Base-by-base conservation (phyloP, 53 echinoderm and acorn worm species). In the Echinometra lucunter region DNA sequence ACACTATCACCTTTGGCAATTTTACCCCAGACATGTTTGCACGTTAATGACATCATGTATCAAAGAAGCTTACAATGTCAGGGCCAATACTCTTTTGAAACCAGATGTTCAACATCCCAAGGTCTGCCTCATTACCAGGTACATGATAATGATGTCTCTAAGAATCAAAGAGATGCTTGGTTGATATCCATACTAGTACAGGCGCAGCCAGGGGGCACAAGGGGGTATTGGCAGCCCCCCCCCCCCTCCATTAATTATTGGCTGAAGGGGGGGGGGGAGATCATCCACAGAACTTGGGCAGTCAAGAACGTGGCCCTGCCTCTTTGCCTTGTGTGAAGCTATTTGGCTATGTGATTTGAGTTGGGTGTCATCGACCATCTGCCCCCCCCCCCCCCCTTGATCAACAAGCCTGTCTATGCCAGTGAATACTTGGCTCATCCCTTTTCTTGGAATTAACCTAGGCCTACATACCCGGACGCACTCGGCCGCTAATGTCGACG, bases 171-270 rank as follows among this genome's bases (percentile, higher is more conserved):
- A 42, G 81, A 81, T 81, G 81, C 18, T 17, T 49, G 28, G 25
- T 27, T 85, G 85, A 85, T 85, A 85, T 85, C 49, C 44, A 82
- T 56, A n/a, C n/a, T n/a, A n/a, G n/a, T n/a, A n/a, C n/a, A n/a
- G n/a, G n/a, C n/a, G n/a, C n/a, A n/a, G n/a, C n/a, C n/a, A n/a
- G n/a, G n/a, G n/a, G n/a, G n/a, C n/a, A n/a, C n/a, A n/a, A n/a
- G n/a, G n/a, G n/a, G n/a, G n/a, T n/a, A n/a, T n/a, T n/a, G n/a
- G n/a, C n/a, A n/a, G n/a, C n/a, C n/a, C n/a, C n/a, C n/a, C n/a
- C n/a, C n/a, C n/a, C n/a, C n/a, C n/a, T n/a, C n/a, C n/a, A n/a
- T n/a, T n/a, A n/a, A n/a, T n/a, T n/a, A n/a, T n/a, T n/a, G n/a
- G n/a, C n/a, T n/a, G n/a, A n/a, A n/a, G n/a, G n/a, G n/a, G n/a